These are phyloP conservation scores for Rallus crepitans DNA, from an alignment of 2,797 vertebrate species.

Conservation along the genomic window DNA sequence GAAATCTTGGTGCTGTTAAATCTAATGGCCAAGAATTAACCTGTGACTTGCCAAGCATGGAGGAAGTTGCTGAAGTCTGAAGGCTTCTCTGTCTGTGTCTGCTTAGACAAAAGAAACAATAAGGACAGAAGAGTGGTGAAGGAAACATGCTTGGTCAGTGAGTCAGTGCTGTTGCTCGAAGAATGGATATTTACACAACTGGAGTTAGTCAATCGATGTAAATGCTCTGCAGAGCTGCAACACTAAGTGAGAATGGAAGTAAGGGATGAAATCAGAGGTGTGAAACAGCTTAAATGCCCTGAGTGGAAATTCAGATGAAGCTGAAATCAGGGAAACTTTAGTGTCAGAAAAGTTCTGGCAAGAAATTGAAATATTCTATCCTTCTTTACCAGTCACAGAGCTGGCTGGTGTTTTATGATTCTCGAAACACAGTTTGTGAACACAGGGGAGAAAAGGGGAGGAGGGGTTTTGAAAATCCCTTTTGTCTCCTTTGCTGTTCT, in stretches of 20 bases:
- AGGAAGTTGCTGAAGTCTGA: background rate
- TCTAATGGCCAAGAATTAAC: background rate
- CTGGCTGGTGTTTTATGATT: background rate
- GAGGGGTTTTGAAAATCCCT: background rate
- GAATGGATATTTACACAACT: background rate
- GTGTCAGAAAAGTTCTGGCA: background rate
- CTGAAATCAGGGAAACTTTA: background rate
- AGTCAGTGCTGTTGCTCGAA: background rate
- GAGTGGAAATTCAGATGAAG: background rate
- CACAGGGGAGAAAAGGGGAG: no score
- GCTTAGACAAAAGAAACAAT: background rate
- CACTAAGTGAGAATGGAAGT: background rate
- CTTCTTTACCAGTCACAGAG: background rate
- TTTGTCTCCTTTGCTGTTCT: background rate
- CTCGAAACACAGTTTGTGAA: background rate
- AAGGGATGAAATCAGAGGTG: background rate
- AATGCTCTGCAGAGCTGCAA: background rate
- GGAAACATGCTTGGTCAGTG: background rate
- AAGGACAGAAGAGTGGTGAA: background rate
- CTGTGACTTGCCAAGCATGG: accelerated
- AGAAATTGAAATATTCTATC: background rate
- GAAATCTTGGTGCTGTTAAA: background rate
- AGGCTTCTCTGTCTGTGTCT: background rate
- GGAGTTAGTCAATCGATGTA: background rate
- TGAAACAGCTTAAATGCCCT: background rate